Base-by-base conservation (phyloP, 2,888 invertebrate species). In the Epirrhoe alternata region DNA sequence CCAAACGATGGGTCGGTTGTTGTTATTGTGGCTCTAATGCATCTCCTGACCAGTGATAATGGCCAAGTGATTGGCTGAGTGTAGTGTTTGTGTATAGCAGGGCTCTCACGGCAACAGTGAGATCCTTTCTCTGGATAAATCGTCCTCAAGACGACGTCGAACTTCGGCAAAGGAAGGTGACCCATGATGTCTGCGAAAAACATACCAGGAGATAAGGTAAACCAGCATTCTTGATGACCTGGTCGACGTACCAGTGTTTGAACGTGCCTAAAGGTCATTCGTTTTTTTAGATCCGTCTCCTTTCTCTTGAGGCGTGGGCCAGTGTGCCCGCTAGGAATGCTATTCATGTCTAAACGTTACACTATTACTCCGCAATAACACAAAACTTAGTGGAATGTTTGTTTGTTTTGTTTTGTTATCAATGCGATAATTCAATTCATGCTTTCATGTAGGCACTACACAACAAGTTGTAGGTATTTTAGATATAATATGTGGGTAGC, bases 131-230 rank as follows among this genome's bases (percentile, higher is more conserved):
- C 88, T 90, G 91, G 91, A 92, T 92, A 89, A 84, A 86, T 89
- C 89, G 91, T 90, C 90, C 85, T 77, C 84, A 88, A 87, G 89
- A 90, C 90, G 88, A 88, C 89, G 89, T 92, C 94, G 86, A 83
- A 85, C 85, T 83, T 82, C 84, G 84, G 78, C 79, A 82, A 84
- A 82, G 86, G 82, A 85, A 87, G 90, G 86, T 88, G 88, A 88
- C 87, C 80, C 90, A 92, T 93, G 91, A 96, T 96, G 96, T 96
- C 96, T 94, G 95, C 95, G 88, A 96, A 96, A 94, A 96, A 96
- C 94, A 95, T 96, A 94, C 96, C 97, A 89, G 96, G 96, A 91
- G 96, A 97, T 94, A 97, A 97, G 96, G 97, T 96, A 92, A 89
- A 71, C 38, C 72, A 67, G 50, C 62, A 61, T 62, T 67, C 63